phyloP scores from a whole-genome alignment of 2,113 vertebrate species.

The Leptobrachium ailaonicum region DNA sequence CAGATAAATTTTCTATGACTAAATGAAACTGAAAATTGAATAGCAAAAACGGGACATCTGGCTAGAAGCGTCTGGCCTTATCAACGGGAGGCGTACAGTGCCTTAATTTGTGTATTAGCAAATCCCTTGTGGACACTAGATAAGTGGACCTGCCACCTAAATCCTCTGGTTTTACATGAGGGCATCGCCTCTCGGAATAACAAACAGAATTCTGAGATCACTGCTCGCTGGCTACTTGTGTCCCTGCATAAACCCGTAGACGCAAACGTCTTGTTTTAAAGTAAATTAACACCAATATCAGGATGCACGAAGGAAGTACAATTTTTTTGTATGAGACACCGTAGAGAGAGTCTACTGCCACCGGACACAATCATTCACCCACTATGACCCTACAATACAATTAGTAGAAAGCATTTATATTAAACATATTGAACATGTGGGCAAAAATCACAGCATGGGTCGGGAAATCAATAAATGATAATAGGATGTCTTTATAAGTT shows the following conservation, averaged over 20 bases:
- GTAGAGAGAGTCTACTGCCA: too few relatives aligned
- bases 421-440: too few relatives aligned
- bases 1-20: background rate
- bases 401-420: too few relatives aligned
- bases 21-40: background rate
- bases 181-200: constrained; percentile 31
- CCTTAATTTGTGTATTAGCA: constrained; percentile 46
- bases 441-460: too few relatives aligned
- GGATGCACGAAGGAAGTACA: too few relatives aligned
- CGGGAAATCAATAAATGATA: too few relatives aligned
- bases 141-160: constrained; percentile 45
- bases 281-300: too few relatives aligned
- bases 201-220: constrained; percentile 24
- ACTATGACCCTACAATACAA: too few relatives aligned
- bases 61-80: constrained; percentile 33
- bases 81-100: constrained; percentile 36
- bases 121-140: constrained; percentile 43
- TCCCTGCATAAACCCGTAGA: background rate
- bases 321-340: too few relatives aligned
- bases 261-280: too few relatives aligned
- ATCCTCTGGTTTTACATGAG: constrained; percentile 45
- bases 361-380: too few relatives aligned
- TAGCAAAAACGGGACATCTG: constrained; percentile 23
- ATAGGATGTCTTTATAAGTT: too few relatives aligned
- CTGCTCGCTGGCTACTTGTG: background rate